phyloP scores from a whole-genome alignment of 2,888 invertebrate genomes.

The Trypoxylon attenuatum region DNA sequence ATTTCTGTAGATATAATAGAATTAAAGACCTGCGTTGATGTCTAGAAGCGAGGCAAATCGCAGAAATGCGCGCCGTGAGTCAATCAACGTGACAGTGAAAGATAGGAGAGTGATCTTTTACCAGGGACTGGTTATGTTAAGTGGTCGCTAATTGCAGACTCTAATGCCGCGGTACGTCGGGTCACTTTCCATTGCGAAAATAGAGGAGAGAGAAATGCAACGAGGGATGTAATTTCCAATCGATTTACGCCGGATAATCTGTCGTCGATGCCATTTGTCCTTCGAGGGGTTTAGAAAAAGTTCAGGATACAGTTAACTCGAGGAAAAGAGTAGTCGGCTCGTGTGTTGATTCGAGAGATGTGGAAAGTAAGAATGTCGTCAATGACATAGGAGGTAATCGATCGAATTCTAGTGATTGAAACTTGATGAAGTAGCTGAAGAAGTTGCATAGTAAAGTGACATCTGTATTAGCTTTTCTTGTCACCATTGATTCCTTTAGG shows the following conservation, averaged over 20 bases:
- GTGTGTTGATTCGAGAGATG: too few species aligned
- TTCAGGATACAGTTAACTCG: background rate
- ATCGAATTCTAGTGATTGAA: too few species aligned
- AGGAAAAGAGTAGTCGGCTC: background rate
- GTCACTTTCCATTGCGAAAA: slow-evolving; percentile 33
- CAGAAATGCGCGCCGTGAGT: too few species aligned
- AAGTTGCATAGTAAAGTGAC: too few species aligned
- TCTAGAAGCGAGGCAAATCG: too few species aligned
- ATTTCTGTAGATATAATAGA: too few species aligned
- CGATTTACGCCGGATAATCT: slow-evolving; percentile 35
- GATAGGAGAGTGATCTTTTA: slow-evolving; percentile 16
- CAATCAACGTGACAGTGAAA: background rate
- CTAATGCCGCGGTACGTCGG: slow-evolving; percentile 7
- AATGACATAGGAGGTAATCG: too few species aligned
- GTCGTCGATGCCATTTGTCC: slow-evolving; percentile 7
- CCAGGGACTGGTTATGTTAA: slow-evolving; percentile 46
- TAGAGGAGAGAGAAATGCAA: slow-evolving; percentile 17
- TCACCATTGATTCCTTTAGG: too few species aligned
- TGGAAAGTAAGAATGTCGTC: too few species aligned
- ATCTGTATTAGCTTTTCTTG: too few species aligned
- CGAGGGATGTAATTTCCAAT: slow-evolving; percentile 42
- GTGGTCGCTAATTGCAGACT: slow-evolving; percentile 49
- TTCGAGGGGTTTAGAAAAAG: slow-evolving; percentile 2
- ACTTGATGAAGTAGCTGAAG: too few species aligned
- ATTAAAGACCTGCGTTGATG: too few species aligned